Conservation (phyloP, 2,113 vertebrate species). For the Indicator indicator region DNA sequence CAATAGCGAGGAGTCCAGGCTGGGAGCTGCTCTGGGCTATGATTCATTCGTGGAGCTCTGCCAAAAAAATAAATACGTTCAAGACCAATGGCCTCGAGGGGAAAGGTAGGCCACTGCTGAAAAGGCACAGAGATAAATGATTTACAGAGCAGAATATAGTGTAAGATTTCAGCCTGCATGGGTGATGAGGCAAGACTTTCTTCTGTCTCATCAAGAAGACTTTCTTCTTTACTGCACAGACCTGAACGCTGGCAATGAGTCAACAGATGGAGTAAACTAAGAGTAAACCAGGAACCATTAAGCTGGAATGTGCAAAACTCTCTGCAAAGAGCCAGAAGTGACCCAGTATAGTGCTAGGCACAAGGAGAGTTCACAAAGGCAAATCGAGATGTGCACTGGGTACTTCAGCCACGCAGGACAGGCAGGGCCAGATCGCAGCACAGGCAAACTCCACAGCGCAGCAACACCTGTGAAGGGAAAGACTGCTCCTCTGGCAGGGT, state of each 20-base stretch:
- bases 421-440: background rate
- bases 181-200: constrained; percentile 17
- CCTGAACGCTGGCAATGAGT: background rate
- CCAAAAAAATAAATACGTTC: constrained; percentile 62
- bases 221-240: background rate
- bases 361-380: constrained; percentile 22
- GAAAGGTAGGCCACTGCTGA: constrained; percentile 37
- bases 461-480: constrained; percentile 14
- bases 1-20: constrained; percentile 29
- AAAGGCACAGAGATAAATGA: constrained; percentile 58
- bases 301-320: constrained; percentile 23
- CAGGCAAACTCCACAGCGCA: background rate
- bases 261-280: constrained; percentile 11
- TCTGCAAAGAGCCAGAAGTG: constrained; percentile 2
- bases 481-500: background rate
- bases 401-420: background rate
- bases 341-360: background rate
- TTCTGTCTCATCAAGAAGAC: background rate
- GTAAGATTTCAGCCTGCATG: constrained; percentile 18
- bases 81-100: constrained; percentile 51
- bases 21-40: constrained; percentile 25
- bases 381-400: background rate
- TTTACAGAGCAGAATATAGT: constrained; percentile 49
- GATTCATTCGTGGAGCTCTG: constrained; percentile 57
- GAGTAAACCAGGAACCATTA: background rate